phyloP scores from a whole-genome alignment of 2,797 vertebrate species.

The Enteromius radiatus region DNA sequence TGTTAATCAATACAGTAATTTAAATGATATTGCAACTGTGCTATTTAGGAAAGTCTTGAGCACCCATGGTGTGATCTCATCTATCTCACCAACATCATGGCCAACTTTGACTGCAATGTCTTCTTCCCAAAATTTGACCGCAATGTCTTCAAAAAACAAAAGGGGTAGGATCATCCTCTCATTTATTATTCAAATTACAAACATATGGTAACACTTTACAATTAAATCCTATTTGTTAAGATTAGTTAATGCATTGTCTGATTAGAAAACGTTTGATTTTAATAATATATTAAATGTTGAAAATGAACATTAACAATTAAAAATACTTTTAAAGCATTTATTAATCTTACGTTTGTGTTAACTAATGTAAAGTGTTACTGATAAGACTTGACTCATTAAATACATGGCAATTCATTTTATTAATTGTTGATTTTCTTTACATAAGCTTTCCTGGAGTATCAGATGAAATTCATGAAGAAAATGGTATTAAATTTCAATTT shows the following conservation, averaged over 20 bases:
- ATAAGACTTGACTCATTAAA: background rate
- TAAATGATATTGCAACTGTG: background rate
- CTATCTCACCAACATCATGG: slow-evolving; percentile 82
- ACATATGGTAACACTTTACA: background rate
- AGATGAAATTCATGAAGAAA: slow-evolving; percentile 79
- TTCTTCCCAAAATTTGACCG: slow-evolving; percentile 83
- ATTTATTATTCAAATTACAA: background rate
- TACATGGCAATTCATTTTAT: background rate
- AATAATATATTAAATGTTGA: background rate
- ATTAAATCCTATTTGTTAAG: background rate
- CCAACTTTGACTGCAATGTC: slow-evolving; percentile 79
- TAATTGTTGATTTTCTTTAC: slow-evolving; percentile 40
- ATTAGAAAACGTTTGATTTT: background rate
- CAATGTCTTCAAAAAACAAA: slow-evolving; percentile 72
- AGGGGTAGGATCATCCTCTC: slow-evolving; percentile 66
- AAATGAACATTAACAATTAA: background rate
- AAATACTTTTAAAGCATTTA: background rate
- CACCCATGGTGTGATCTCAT: slow-evolving; percentile 83
- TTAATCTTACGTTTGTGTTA: background rate
- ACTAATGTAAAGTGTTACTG: background rate
- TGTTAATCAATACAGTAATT: background rate
- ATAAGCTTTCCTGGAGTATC: slow-evolving; percentile 77
- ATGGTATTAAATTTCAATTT: slow-evolving; percentile 78
- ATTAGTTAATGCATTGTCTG: background rate
- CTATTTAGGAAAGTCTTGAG: slow-evolving; percentile 73